Evolutionary conservation across 2,797 vertebrate species (phyloP), one percentile per base, ranked within the genome.

Genomic region (Karalla daura): DNA sequence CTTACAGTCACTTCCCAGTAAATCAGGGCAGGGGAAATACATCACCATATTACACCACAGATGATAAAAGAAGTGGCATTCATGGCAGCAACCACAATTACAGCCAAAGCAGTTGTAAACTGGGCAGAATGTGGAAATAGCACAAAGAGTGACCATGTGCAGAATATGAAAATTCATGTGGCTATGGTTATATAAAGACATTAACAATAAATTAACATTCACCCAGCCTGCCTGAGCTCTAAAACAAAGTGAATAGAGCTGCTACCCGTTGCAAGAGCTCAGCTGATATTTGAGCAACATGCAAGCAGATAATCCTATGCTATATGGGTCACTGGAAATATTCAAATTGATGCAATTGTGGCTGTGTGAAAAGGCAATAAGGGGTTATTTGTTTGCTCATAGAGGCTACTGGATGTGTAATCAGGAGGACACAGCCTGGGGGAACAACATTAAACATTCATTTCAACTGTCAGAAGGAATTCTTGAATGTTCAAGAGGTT

Each of bases 31-130:
- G 28, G 17, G 39, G 32, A 36, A 53, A 28, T 24, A 27, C 13
- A 61, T 65, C 49, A 40, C 25, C 35, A 33, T 20, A 63, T 66
- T 58, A 62, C 65, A 52, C 58, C 65, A 70, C 53, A 76, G 62
- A 80, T 71, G 74, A 35, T 74, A 70, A 53, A 72, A 76, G 73
- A 78, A 59, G 66, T 35, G 45, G 74, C 69, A 78, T 78, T 73
- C 43, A 44, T 30, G 55, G 66, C 49, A 82, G 72, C 43, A 33
- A 35, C 36, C 67, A 54, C 52, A 39, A 56, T 81, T 7, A 40
- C n/a, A 15, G 73, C 35, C 33, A 18, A 65, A 63, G 72, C 36
- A 28, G 35, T 7, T 80, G 81, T 69, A 81, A 56, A 35, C 7
- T 1, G 12, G 63, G 61, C 76, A 78, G 50, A 27, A 65, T 73